These are phyloP conservation scores for Coregonus ussuriensis DNA, from an alignment of 2,797 vertebrate species.

Conservation along the genomic window DNA sequence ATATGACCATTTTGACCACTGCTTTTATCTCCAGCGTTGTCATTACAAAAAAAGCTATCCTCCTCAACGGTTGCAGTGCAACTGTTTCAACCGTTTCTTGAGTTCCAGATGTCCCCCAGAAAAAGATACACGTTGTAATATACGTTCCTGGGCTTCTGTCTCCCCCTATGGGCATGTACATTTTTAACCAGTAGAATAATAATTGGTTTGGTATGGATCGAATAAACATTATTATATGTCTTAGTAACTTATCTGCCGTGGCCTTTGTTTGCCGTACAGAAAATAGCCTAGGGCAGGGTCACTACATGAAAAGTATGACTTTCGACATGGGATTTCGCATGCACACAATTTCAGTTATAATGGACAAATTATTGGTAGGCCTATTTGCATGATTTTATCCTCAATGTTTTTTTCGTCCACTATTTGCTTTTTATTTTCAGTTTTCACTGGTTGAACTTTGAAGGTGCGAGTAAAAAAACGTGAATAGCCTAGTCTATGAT, in stretches of 20 bases:
- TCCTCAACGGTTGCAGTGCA: not conserved
- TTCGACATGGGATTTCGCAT: not conserved
- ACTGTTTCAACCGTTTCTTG: not conserved
- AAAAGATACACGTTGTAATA: not conserved
- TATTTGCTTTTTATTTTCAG: not conserved
- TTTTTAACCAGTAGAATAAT: not conserved
- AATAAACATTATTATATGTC: not conserved
- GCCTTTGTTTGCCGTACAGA: not conserved
- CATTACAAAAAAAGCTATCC: not conserved
- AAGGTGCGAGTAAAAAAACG: not conserved
- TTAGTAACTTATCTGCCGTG: not conserved
- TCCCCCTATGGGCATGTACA: slow-evolving; percentile 68
- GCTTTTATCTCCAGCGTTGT: not conserved
- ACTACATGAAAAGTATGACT: too few relatives aligned
- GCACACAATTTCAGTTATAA: not conserved
- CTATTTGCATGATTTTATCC: not conserved
- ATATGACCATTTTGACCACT: not conserved
- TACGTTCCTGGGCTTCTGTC: slow-evolving; percentile 71
- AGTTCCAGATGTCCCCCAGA: not conserved
- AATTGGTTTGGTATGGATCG: not conserved
- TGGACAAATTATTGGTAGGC: not conserved
- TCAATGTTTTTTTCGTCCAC: not conserved
- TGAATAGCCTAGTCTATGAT: not conserved
- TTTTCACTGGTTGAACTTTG: too few relatives aligned
- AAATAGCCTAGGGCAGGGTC: too few relatives aligned